Evolutionary conservation across 2,888 invertebrate genomes (phyloP).

Genomic region (Choreutis nemorana): DNA sequence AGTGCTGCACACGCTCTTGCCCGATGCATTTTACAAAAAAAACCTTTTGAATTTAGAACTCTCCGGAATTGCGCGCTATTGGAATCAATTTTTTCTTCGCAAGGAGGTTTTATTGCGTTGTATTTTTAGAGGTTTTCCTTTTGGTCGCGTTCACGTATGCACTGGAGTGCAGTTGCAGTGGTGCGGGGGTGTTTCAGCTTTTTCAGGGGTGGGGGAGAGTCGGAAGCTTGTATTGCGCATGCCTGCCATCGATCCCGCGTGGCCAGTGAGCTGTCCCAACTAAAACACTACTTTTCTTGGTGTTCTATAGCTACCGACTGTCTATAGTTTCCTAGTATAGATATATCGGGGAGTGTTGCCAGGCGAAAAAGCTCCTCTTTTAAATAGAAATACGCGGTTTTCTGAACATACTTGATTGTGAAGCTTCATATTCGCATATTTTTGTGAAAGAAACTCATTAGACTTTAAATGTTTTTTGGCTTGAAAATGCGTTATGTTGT

Average conservation of each 20-base stretch:
- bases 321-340: not conserved
- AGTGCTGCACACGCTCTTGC: conserved; percentile 10
- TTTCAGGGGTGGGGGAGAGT: conserved; percentile 11
- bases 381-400: too few species aligned
- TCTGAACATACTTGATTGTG: too few species aligned
- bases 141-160: conserved; percentile 44
- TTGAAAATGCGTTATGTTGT: too few species aligned
- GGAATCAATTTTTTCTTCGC: conserved; percentile 9
- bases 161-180: conserved; percentile 62
- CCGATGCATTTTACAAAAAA: conserved; percentile 12
- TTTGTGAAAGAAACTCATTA: too few species aligned
- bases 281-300: conserved; percentile 34
- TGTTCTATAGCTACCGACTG: conserved; percentile 10
- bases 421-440: too few species aligned
- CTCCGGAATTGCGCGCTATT: not conserved
- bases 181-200: conserved; percentile 26
- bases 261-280: conserved; percentile 41
- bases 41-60: conserved; percentile 2
- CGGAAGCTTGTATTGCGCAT: conserved; percentile 46
- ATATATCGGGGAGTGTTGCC: conserved; percentile 1
- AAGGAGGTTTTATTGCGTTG: conserved; percentile 18
- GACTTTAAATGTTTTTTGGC: too few species aligned
- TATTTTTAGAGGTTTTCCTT: conserved; percentile 28
- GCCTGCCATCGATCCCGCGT: conserved; percentile 56
- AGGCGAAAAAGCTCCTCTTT: too few species aligned